phyloP scores from a whole-genome alignment of 2,797 vertebrate genomes.

The Spheniscus humboldti region DNA sequence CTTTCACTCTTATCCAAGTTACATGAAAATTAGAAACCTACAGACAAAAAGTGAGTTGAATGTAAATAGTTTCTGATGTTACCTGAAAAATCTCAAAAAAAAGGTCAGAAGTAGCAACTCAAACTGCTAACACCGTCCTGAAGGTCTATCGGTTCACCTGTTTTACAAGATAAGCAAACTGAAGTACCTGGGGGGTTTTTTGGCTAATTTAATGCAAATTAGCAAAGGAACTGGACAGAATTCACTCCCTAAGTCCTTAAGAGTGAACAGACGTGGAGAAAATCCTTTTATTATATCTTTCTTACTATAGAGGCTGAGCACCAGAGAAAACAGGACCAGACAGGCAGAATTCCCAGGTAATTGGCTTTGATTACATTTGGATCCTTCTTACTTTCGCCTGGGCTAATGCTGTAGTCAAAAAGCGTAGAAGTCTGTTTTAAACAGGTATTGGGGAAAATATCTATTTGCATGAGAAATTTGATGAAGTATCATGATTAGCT shows the following conservation, averaged over 20 bases:
- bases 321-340: background rate
- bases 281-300: background rate
- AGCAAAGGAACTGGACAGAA: background rate
- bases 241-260: background rate
- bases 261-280: background rate
- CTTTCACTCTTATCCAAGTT: background rate
- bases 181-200: accelerated
- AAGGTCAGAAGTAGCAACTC: background rate
- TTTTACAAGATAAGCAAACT: background rate
- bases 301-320: background rate
- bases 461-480: background rate
- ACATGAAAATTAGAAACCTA: background rate
- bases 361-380: background rate
- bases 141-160: background rate
- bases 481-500: background rate
- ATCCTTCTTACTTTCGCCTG: background rate
- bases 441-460: background rate
- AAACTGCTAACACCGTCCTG: background rate
- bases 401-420: background rate
- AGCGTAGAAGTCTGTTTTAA: background rate
- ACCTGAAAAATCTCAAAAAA: background rate
- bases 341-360: background rate
- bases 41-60: background rate
- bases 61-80: background rate
- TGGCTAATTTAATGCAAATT: background rate